Base-by-base conservation (phyloP, 2,113 vertebrate genomes). In the Silurus asotus region DNA sequence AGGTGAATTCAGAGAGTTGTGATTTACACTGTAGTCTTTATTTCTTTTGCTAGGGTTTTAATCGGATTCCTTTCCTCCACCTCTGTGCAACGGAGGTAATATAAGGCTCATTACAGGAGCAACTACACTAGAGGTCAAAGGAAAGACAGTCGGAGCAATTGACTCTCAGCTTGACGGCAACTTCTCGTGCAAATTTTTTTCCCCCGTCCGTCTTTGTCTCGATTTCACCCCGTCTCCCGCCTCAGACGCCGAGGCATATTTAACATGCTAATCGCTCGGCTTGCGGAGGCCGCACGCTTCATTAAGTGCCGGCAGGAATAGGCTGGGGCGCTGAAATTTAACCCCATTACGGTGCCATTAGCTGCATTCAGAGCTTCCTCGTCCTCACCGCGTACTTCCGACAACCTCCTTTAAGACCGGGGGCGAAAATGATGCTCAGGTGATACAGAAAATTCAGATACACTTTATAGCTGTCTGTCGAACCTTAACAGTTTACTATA, bases 21-120 rank as follows among this genome's bases (percentile, higher is more conserved):
- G 93, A 92, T 37, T 37, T 85, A 91, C 92, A 93, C 90, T 90
- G 92, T 90, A 90, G 91, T 92, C 88, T 91, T 82, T 89, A 93
- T 93, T 93, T 93, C 90, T 90, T 90, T 62, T 19, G 61, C 93
- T 91, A 88, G 90, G 93, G 92, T 94, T 93, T 94, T 92, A 92
- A 93, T 93, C 92, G 92, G 91, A 93, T 94, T 93, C 91, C 84
- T 90, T 87, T 37, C 89, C 65, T 85, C 77, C 6, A 88, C 91
- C 94, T 94, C 93, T 92, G 92, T 92, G 90, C 90, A 93, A 91
- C 90, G 86, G 89, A 79, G 90, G 92, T 94, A 94, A 94, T 90
- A 90, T 85, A 93, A 93, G 88, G 91, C 92, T 90, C 75, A 86
- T 90, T 92, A 89, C 83, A 89, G 90, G 74, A 84, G 83, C 53